Conservation (phyloP, 2,113 vertebrate genomes). For the Podarcis muralis region DNA sequence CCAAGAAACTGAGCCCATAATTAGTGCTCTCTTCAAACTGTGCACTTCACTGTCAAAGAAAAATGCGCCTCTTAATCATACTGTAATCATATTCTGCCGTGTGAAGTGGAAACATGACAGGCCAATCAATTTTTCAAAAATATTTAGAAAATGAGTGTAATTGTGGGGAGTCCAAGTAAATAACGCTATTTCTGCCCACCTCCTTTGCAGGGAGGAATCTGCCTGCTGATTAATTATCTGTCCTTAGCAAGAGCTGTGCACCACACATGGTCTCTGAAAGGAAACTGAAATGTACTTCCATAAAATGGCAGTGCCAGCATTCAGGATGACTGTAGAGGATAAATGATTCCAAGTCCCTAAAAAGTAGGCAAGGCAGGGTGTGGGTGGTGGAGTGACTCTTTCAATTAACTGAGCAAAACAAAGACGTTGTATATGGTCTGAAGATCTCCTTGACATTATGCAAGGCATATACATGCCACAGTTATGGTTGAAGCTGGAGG, state of each 20-base stretch:
- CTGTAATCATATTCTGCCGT: slow-evolving; percentile 35
- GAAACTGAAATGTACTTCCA: background rate
- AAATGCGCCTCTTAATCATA: slow-evolving; percentile 26
- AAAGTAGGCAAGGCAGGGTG: background rate
- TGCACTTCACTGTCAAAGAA: slow-evolving; percentile 36
- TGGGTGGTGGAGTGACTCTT: background rate
- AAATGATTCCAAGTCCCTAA: background rate
- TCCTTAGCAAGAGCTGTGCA: slow-evolving; percentile 13
- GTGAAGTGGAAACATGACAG: slow-evolving; percentile 42
- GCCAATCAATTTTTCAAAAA: slow-evolving; percentile 42
- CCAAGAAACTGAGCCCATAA: slow-evolving; percentile 49
- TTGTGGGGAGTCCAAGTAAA: slow-evolving; percentile 55
- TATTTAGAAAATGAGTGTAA: slow-evolving; percentile 47
- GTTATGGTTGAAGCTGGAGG: background rate
- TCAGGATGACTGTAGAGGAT: background rate
- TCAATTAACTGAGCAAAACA: background rate
- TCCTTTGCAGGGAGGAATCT: slow-evolving; percentile 31
- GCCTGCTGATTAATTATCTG: slow-evolving; percentile 51
- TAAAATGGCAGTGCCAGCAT: background rate
- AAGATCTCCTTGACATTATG: background rate
- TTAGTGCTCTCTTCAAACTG: slow-evolving; percentile 38
- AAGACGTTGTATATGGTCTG: background rate
- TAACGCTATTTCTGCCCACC: slow-evolving; percentile 39
- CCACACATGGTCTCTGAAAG: background rate
- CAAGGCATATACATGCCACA: no score